Percentiles rank a stretch among this genome's conserved stretches.
Conservation (phyloP, 2,797 vertebrate genomes). For the Enteromius paludinosus region DNA sequence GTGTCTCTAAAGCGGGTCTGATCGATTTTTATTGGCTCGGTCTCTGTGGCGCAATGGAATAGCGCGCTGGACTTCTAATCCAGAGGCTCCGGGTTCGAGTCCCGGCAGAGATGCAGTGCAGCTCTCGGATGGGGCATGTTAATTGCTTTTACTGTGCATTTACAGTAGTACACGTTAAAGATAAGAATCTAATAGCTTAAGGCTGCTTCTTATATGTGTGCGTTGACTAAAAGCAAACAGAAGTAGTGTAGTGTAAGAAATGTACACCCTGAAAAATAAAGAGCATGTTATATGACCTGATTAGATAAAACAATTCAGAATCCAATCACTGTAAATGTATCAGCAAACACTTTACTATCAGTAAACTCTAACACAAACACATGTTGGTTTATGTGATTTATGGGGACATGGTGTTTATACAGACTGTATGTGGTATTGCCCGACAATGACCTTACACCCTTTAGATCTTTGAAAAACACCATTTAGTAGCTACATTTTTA, state of each 20-base stretch:
- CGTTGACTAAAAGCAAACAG: neutral
- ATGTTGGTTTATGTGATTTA: too few relatives aligned
- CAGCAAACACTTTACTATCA: too few relatives aligned
- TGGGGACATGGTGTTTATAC: too few relatives aligned
- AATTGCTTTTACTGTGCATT: neutral
- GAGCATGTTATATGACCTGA: neutral
- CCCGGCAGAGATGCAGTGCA: constrained; percentile 95
- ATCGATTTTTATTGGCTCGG: constrained; percentile 37
- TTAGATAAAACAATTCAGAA: neutral
- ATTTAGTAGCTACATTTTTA: too few relatives aligned
- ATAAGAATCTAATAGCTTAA: neutral
- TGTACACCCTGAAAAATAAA: neutral
- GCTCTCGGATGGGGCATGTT: neutral
- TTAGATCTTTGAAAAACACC: too few relatives aligned
- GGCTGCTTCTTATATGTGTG: neutral
- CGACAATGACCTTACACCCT: too few relatives aligned
- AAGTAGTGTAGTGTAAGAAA: neutral
- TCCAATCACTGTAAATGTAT: neutral
- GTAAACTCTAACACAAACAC: too few relatives aligned
- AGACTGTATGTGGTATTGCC: too few relatives aligned
- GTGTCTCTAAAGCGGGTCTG: constrained; percentile 13
- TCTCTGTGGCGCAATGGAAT: constrained; percentile 99
- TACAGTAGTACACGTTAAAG: neutral
- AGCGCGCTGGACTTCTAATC: constrained; percentile 94
- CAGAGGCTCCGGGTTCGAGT: constrained; percentile 99